Evolutionary conservation across 1,140 invertebrate species (phyloP), one percentile per base, ranked within the genome.

Genomic region (roundworm (Caenorhabditis elegans)): DNA sequence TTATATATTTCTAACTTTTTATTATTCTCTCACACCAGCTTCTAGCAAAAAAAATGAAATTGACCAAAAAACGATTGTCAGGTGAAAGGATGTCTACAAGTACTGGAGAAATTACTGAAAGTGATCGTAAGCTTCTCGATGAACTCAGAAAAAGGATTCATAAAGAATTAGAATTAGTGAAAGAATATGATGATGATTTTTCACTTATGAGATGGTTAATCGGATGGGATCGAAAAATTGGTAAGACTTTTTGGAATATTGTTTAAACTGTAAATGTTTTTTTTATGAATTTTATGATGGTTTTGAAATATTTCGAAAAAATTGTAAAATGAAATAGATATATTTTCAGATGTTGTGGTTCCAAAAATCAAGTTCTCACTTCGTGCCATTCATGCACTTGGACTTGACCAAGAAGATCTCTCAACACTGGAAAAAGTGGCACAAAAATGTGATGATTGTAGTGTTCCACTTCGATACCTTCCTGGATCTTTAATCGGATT

Each of bases 401-500:
- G 83, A 15, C 46, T 87, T 2, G 43, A 85, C 36, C 84, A 86
- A 65, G 47, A 81, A 28, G 85, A 87, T 53, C 80, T 87, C 48
- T 70, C 75, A n/a, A 85, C 85, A 3, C 46, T 85, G 22, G 86
- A 87, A n/a, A 82, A 85, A 49, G 65, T 86, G 17, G 83, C 78
- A 4, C 39, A 80, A 2, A 85, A 79, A 31, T 87, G 86, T 78
- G 86, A 87, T 78, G 49, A 82, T 10, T 80, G 86, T 34, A 83
- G 53, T 60, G 49, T 79, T n/a, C 80, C 85, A 8, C 34, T 85
- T 22, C 80, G 49, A 22, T 88, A 83, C 78, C 77, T 88, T 48
- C 86, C 86, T 34, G 84, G 84, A 24, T 87, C 87, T 43, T 53
- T 89, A 10, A 84, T 88, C 28, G 85, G 87, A 28, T 84, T 84